These are phyloP conservation scores for Zaprionus nigranus DNA, from an alignment of 1,140 invertebrate species.

Conservation along the genomic window DNA sequence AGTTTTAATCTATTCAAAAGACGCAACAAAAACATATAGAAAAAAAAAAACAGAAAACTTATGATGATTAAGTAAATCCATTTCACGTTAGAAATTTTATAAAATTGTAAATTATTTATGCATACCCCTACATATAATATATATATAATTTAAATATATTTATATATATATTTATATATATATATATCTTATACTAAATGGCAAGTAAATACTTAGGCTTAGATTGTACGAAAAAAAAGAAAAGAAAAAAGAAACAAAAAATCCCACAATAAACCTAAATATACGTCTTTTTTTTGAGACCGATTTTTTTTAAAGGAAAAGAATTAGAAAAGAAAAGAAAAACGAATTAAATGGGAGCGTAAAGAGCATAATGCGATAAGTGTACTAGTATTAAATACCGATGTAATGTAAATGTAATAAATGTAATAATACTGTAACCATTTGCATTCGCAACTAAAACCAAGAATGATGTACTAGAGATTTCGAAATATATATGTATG, in stretches of 20 bases:
- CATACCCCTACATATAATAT: slow-evolving; percentile 20
- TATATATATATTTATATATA: slow-evolving; percentile 27
- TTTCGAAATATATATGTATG: slow-evolving; percentile 28
- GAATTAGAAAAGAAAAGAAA: slow-evolving; percentile 10
- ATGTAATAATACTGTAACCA: slow-evolving; percentile 36
- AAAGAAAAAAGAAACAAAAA: slow-evolving; percentile 9
- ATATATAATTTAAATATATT: slow-evolving; percentile 20
- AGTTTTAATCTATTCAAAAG: slow-evolving; percentile 45
- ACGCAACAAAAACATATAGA: slow-evolving; percentile 31
- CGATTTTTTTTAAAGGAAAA: slow-evolving; percentile 32
- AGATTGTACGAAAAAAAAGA: slow-evolving; percentile 1
- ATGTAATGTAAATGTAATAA: slow-evolving; percentile 37
- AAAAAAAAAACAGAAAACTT: slow-evolving; percentile 9
- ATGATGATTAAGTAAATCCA: slow-evolving; percentile 5
- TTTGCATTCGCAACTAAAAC: slow-evolving; percentile 77
- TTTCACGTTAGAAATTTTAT: slow-evolving; percentile 50
- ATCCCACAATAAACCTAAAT: slow-evolving; percentile 16
- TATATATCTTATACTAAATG: slow-evolving; percentile 24
- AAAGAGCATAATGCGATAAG: slow-evolving; percentile 14
- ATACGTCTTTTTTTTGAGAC: slow-evolving; percentile 32
- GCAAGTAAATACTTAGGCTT: slow-evolving; percentile 45
- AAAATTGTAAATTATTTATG: slow-evolving; percentile 56
- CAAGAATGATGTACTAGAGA: slow-evolving; percentile 54
- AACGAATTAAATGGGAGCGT: neutral
- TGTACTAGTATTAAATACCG: slow-evolving; percentile 40